A percentile compares a stretch with the other conserved stretches of the same genome.
These are phyloP conservation scores for Dicyrtomina minuta DNA, from an alignment of 2,888 invertebrate species.

Conservation along the genomic window DNA sequence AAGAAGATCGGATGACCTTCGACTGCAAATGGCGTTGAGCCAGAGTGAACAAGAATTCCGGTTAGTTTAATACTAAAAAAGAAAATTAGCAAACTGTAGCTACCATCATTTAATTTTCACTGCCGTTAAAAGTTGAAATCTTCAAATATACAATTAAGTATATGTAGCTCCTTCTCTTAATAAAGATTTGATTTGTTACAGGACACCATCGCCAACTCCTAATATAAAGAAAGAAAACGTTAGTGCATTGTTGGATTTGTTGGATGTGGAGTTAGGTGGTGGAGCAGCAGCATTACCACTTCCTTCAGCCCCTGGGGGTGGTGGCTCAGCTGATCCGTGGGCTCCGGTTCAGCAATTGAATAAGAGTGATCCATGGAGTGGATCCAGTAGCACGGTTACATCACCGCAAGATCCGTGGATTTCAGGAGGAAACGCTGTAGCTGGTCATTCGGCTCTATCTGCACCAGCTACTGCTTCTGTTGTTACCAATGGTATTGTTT, in stretches of 20 bases:
- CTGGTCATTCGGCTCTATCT: conserved; percentile 67
- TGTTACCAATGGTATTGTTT: no score
- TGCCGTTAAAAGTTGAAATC: no score
- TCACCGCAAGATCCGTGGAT: conserved; percentile 51
- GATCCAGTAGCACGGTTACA: conserved; percentile 47
- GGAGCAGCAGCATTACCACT: conserved; percentile 60
- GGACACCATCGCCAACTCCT: conserved; percentile 33
- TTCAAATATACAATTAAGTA: conserved; percentile 3
- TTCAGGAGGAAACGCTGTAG: conserved; percentile 33
- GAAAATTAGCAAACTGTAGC: no score
- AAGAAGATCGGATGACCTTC: conserved; percentile 90
- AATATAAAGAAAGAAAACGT: no score
- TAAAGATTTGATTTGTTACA: conserved; percentile 4
- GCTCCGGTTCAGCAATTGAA: conserved; percentile 47
- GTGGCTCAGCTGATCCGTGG: conserved; percentile 52
- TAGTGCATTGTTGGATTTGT: conserved; percentile 70
- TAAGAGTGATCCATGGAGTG: conserved; percentile 50
- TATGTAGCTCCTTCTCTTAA: conserved; percentile 20
- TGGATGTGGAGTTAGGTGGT: conserved; percentile 74
- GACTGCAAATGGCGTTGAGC: conserved; percentile 90
- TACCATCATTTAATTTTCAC: conserved; percentile 24
- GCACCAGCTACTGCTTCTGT: conserved; percentile 52
- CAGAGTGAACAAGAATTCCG: conserved; percentile 92
- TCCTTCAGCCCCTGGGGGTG: no score
- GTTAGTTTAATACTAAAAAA: conserved; percentile 60